Conservation (phyloP, 1,140 invertebrate genomes). For the Doryteuthis pealeii region DNA sequence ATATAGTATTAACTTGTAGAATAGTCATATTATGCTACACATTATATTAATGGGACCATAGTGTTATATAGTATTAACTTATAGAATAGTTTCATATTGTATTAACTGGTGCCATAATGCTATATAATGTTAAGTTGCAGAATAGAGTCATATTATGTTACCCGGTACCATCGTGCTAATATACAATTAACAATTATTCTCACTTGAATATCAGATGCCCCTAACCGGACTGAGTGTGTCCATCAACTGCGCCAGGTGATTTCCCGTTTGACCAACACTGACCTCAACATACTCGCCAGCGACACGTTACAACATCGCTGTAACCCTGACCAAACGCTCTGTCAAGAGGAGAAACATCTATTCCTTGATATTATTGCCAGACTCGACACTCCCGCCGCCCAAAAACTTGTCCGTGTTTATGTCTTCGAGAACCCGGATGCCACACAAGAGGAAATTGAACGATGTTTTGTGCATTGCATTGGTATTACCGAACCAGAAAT, state of each 20-base stretch:
- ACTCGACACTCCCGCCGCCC: conserved; percentile 22
- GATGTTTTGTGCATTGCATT: conserved; percentile 28
- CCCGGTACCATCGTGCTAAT: no score
- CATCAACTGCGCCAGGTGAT: conserved; percentile 22
- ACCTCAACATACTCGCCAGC: conserved; percentile 21
- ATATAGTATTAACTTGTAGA: no score
- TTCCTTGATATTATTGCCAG: conserved; percentile 31
- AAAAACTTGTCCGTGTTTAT: conserved; percentile 25
- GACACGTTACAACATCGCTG: conserved; percentile 19
- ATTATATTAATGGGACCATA: no score
- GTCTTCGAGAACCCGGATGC: conserved; percentile 17
- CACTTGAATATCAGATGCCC: no score
- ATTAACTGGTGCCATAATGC: no score
- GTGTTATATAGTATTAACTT: no score
- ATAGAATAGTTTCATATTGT: no score
- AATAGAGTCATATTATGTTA: no score
- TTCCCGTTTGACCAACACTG: conserved; percentile 11
- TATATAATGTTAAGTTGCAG: no score
- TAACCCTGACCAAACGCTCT: conserved; percentile 17
- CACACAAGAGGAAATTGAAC: conserved; percentile 25
- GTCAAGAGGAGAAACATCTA: conserved; percentile 25
- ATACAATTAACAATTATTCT: no score
- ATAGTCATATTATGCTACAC: no score
- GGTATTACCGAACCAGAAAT: conserved; percentile 20
- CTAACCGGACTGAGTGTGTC: conserved; percentile 31